Evolutionary conservation across 1,140 invertebrate genomes (phyloP), one percentile per base, ranked within the genome.

Genomic region (Brachionus rotundiformis): DNA sequence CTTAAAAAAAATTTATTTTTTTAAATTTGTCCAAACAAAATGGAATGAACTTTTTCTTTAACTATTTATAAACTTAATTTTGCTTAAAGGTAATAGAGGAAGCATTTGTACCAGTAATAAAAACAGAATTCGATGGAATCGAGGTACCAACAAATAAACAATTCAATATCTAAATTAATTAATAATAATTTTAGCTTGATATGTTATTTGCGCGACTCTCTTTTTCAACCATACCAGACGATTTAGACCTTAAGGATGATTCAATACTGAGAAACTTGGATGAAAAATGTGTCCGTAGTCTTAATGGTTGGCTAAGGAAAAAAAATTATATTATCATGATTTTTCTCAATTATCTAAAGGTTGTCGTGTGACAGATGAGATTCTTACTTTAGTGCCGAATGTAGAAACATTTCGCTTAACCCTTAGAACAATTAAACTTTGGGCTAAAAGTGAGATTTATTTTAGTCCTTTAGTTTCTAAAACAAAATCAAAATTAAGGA

Each of bases 81-180:
- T n/a, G 16, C 36, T 16, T 16, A 33, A 68, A 68, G 63, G 63
- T 94, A 1, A 95, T 99, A 7, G 95, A 79, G 36, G 76, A 98
- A 88, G 98, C 98, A 0, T 99, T 95, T 90, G 98, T 99, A 75
- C 98, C 98, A 19, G 95, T 99, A 3, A 98, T 99, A 68, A 99
- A 99, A 90, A 96, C 99, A 93, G 95, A 94, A 86, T 98, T 98
- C 89, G 94, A 97, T 90, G 95, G 94, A 25, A 98, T 99, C 84
- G 97, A 98, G 68, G 68, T 73, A 44, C 29, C 8, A 63, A 31
- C 13, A 13, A 31, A 29, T 63, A 23, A 13, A 33, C 29, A 0
- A 23, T 29, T 29, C 1, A 33, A 63, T n/a, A n/a, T n/a, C n/a
- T n/a, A n/a, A n/a, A n/a, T n/a, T n/a, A 33, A 29, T 29, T 13